These are phyloP conservation scores for Pantherophis guttatus DNA, from an alignment of 2,113 vertebrate species.

Conservation along the genomic window DNA sequence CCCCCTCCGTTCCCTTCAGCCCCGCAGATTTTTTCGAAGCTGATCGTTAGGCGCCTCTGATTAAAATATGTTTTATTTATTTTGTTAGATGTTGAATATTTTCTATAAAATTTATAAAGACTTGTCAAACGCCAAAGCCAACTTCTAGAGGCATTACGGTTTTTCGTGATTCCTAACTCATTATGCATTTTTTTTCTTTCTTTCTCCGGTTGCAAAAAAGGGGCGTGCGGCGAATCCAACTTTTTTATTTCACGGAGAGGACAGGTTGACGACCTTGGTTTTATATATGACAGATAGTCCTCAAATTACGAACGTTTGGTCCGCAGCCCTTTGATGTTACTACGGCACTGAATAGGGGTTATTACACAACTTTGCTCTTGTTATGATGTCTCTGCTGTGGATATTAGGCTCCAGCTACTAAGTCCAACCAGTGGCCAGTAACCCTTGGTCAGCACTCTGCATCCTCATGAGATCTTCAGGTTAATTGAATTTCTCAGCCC, in stretches of 20 bases:
- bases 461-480: not conserved
- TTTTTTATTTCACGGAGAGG: conserved; percentile 87
- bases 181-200: conserved; percentile 76
- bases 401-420: not conserved
- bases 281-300: conserved; percentile 63
- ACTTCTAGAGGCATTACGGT: conserved; percentile 79
- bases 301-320: fast-evolving
- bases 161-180: conserved; percentile 73
- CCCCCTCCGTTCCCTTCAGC: conserved; percentile 64
- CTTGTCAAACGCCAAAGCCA: conserved; percentile 88
- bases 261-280: conserved; percentile 76
- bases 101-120: conserved; percentile 86
- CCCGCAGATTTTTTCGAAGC: conserved; percentile 71
- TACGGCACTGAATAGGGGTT: not conserved
- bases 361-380: not conserved
- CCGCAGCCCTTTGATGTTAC: not conserved
- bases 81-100: conserved; percentile 89
- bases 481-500: not conserved
- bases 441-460: not conserved
- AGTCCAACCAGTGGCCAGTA: not conserved
- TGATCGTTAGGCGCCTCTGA: conserved; percentile 81
- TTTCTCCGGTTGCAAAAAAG: conserved; percentile 84
- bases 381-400: not conserved
- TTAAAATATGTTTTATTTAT: conserved; percentile 86
- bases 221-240: conserved; percentile 70